Evolutionary conservation across 2,888 invertebrate species (phyloP), one percentile per base, ranked within the genome.

Genomic region (Cyaniris semiargus): DNA sequence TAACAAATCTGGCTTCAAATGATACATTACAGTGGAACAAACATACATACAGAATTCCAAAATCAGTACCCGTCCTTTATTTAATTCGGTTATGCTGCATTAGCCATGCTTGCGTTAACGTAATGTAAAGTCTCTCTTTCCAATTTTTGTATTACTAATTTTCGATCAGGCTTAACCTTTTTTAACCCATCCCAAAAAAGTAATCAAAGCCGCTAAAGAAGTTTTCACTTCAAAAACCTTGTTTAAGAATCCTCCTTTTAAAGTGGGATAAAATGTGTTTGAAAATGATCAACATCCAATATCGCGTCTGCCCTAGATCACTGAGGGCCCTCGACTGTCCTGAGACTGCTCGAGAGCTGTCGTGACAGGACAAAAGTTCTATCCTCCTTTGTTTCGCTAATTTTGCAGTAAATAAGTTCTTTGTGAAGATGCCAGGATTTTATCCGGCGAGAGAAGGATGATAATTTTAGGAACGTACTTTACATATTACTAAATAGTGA

Each of bases 201-300:
- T 44, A 1, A 3, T 1, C 13, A 10, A 44, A 1, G 10, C 3
- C 3, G 44, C 44, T 44, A 34, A 34, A 34, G 6, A 34, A 34
- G 31, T 34, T 10, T 44, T 44, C 44, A 1, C 44, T 44, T 1
- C 44, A 44, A 44, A 10, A 44, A 3, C 10, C 44, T 44, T 53
- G 15, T 18, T 53, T 53, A 0, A 53, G 18, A 18, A 53, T 53
- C 53, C 53, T 18, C 0, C 10, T 53, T 53, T 53, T 5, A 5
- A 53, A 53, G 53, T 53, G 18, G 53, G 13, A 18, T 53, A 31
- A 27, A 66, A 15, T 18, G 66, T 27, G 15, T 27, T 66, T 6
- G 66, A 31, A 66, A 66, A 66, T 66, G 66, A 66, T 66, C 66
- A 66, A 66, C 27, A 66, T 66, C 27, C 60, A 60, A 23, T 60